Conservation (phyloP, 2,888 invertebrate genomes). For the Drosophila aldrichi region DNA sequence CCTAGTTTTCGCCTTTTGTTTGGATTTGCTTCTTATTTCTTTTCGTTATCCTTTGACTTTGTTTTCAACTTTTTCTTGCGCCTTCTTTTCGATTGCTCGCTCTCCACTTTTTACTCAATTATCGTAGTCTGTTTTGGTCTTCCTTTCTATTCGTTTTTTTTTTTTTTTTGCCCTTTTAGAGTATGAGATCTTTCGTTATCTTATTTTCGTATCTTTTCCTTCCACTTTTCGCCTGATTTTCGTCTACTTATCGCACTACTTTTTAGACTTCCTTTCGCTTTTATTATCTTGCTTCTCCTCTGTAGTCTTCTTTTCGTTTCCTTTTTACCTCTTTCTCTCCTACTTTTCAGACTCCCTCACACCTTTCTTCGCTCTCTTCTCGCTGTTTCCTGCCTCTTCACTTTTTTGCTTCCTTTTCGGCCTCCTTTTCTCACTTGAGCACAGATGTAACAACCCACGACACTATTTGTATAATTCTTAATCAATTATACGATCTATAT, state of each 20-base stretch:
- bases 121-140: not conserved
- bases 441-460: slow-evolving; percentile 37
- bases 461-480: slow-evolving; percentile 18
- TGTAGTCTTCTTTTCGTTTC: not conserved
- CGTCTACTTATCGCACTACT: not conserved
- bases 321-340: not conserved
- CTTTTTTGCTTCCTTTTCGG: not conserved
- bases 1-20: not conserved
- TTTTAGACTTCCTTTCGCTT: not conserved
- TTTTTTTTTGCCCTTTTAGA: too few species aligned
- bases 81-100: not conserved
- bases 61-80: not conserved
- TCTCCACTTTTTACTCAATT: not conserved
- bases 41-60: not conserved
- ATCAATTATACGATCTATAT: slow-evolving; percentile 22
- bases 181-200: not conserved
- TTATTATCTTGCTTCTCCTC: not conserved
- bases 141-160: too few species aligned
- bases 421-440: slow-evolving; percentile 24
- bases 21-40: not conserved
- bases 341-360: not conserved
- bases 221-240: not conserved
- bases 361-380: not conserved
- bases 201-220: not conserved
- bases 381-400: too few species aligned